These are phyloP conservation scores for Conomelus anceps DNA, from an alignment of 2,888 invertebrate species.

Conservation along the genomic window DNA sequence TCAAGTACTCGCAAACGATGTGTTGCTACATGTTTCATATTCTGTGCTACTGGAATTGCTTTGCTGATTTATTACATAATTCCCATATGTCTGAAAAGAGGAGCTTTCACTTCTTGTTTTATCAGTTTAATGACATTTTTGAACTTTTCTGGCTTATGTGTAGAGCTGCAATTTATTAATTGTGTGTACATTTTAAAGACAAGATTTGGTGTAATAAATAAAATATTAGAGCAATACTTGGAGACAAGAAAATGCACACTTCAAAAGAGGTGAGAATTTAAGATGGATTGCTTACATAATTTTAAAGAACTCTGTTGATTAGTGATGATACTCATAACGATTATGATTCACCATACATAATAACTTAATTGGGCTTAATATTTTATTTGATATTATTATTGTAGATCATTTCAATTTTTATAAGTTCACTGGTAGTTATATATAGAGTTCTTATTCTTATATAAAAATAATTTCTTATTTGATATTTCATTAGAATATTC, in stretches of 20 bases:
- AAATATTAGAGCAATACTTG: not conserved
- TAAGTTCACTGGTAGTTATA: no score
- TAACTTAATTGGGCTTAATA: no score
- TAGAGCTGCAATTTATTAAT: not conserved
- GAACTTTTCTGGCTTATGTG: not conserved
- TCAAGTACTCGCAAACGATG: not conserved
- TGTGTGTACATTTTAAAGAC: not conserved
- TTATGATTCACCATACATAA: no score
- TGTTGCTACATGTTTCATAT: not conserved
- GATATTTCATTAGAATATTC: no score
- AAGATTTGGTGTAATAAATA: not conserved
- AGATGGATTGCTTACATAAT: no score
- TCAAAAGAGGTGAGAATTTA: not conserved
- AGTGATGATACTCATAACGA: no score
- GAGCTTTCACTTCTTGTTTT: not conserved
- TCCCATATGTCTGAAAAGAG: not conserved
- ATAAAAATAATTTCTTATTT: no score
- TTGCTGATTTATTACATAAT: not conserved
- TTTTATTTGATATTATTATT: no score
- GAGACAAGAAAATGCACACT: not conserved
- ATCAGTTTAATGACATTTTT: not conserved
- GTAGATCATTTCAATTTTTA: no score
- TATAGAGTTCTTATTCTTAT: no score
- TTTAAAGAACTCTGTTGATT: no score
- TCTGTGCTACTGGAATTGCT: not conserved